Evolutionary conservation across 2,113 vertebrate genomes (phyloP).

Genomic region (Riparia riparia): DNA sequence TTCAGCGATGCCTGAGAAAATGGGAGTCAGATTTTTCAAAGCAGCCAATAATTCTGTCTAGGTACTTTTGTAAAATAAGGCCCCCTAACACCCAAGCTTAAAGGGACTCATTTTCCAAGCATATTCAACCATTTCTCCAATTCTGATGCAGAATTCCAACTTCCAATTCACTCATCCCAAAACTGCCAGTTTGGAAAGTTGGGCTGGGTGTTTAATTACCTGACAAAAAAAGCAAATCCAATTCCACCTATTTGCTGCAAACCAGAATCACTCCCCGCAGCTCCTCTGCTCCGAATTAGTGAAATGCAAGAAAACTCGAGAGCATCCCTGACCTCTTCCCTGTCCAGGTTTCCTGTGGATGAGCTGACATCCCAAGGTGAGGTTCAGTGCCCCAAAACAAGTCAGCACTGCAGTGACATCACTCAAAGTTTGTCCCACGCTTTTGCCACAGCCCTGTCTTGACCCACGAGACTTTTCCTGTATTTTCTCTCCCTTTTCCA

Average conservation of each 20-base stretch:
- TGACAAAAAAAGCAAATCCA: not conserved
- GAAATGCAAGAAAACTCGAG: rapidly evolving
- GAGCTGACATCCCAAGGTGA: not conserved
- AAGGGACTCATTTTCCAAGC: not conserved
- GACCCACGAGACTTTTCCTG: rapidly evolving
- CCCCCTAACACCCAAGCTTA: not conserved
- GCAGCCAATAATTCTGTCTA: not conserved
- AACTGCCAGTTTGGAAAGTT: rapidly evolving
- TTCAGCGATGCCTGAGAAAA: not conserved
- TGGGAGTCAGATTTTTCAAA: not conserved
- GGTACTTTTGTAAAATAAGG: not conserved
- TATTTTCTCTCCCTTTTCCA: not conserved
- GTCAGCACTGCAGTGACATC: not conserved
- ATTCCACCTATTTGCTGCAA: not conserved
- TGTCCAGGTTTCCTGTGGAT: rapidly evolving
- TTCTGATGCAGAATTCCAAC: not conserved
- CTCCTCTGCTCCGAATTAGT: not conserved
- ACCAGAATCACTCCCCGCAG: not conserved
- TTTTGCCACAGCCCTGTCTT: not conserved
- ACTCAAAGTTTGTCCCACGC: not conserved
- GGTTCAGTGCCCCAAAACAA: rapidly evolving
- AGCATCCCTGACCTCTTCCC: not conserved
- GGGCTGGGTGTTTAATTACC: not conserved
- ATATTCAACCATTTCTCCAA: not conserved
- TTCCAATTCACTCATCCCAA: not conserved